phyloP scores from a whole-genome alignment of 2,888 invertebrate genomes.

The Andrena praecox region DNA sequence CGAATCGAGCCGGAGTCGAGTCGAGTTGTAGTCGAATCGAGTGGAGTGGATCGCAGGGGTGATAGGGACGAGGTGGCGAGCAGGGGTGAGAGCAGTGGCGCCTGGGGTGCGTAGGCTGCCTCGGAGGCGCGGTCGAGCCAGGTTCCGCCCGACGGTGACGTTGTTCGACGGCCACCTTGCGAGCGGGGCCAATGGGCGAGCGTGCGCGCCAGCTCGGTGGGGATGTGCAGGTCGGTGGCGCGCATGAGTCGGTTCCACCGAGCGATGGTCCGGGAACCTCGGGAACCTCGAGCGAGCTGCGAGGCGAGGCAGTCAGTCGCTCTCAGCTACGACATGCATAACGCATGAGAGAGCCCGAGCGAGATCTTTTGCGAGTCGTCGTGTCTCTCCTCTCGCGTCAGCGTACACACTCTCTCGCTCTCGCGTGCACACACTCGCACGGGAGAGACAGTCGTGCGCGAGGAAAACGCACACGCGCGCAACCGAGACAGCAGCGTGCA shows the following conservation, averaged over 20 bases:
- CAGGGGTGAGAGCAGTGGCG: slow-evolving; percentile 84
- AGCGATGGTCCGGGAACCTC: slow-evolving; percentile 76
- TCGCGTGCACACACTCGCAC: slow-evolving; percentile 46
- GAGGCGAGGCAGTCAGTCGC: slow-evolving; percentile 86
- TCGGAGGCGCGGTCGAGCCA: slow-evolving; percentile 78
- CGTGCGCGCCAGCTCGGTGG: slow-evolving; percentile 84
- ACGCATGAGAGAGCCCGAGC: slow-evolving; percentile 87
- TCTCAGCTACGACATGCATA: slow-evolving; percentile 87
- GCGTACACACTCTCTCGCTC: slow-evolving; percentile 45
- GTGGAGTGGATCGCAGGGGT: slow-evolving; percentile 2
- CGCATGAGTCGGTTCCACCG: slow-evolving; percentile 80
- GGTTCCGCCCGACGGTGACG: slow-evolving; percentile 82
- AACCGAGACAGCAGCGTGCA: slow-evolving; percentile 31
- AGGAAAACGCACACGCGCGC: slow-evolving; percentile 63
- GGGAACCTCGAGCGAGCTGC: slow-evolving; percentile 82
- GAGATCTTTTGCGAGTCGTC: slow-evolving; percentile 75
- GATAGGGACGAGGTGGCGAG: slow-evolving; percentile 50
- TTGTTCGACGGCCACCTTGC: slow-evolving; percentile 84
- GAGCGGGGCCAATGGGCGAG: slow-evolving; percentile 75
- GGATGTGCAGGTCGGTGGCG: slow-evolving; percentile 75
- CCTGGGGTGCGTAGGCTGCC: slow-evolving; percentile 75
- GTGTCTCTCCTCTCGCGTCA: slow-evolving; percentile 59
- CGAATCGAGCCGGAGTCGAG: slow-evolving; percentile 4
- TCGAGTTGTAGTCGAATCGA: background rate
- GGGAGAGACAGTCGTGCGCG: slow-evolving; percentile 56